Evolutionary conservation across 2,113 vertebrate genomes (phyloP), one percentile per base, ranked within the genome.

Genomic region (Actenoides lindsayi): DNA sequence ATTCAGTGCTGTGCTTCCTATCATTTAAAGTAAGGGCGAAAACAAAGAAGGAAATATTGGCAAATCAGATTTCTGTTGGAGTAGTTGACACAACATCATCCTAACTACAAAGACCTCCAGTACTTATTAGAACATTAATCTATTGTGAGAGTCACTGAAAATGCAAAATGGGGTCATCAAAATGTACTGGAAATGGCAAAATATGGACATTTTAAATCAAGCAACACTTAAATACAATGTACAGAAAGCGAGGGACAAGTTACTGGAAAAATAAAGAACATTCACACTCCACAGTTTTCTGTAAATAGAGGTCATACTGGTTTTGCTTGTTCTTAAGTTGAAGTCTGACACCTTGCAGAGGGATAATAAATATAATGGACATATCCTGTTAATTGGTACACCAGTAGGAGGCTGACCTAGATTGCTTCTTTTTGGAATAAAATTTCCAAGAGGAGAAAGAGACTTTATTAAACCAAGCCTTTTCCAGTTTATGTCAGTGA

Each of bases 321-420:
- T 93, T 96, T 96, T 88, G 10, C 23, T 83, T 65, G 53, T 71
- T 74, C 70, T 94, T 75, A 63, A 91, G 63, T 67, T 95, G 67
- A 94, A 94, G 90, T 50, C 42, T 91, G 84, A 89, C 75, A 94
- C 23, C 59, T 93, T 93, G 51, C 77, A 95, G 35, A 74, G 54
- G 78, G 60, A 74, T 71, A 94, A 96, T 92, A 95, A 90, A 89
- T 93, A 76, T 68, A 96, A 96, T n/a, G 70, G 77, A 91, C 57
- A 53, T 83, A 57, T 89, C 56, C 53, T 86, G 39, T 92, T 97
- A 91, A 95, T 95, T 88, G 87, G 91, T 69, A 75, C 33, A 94
- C 37, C 90, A 88, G 81, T 80, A 90, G 89, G 84, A 92, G 83
- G 20, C 48, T 96, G 92, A 94, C 76, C 69, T 93, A 89, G n/a